Evolutionary conservation across 2,113 vertebrate species (phyloP), one percentile per base, ranked within the genome.

Genomic region (Muntiacus reevesi): DNA sequence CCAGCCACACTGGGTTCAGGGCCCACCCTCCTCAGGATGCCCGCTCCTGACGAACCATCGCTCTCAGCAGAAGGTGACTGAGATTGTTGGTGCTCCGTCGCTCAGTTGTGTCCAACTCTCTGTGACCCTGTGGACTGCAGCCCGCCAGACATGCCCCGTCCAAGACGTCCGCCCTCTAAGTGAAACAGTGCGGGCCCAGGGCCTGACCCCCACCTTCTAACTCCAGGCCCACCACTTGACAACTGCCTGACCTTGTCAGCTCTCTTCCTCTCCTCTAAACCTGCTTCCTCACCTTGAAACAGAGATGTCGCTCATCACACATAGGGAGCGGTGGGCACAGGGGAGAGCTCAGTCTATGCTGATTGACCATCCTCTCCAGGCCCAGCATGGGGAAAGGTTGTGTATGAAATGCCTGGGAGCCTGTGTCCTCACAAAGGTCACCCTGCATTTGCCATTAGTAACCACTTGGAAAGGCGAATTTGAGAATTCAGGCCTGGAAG

Each of bases 11-110:
- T 71, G 55, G n/a, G 84, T 33, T 23, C 74, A 52, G 9, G 57
- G 16, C 16, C 4, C 2, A 3, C 19, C n/a, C 2, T 36, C 11
- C 30, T 52, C 7, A 43, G 33, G 23, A 21, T 33, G 14, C 6
- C 12, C 7, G 0, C 6, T 55, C 74, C 55, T 55, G 78, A 83
- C 3, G 13, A 86, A 57, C 27, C 2, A 2, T 9, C 0, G 2
- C 3, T 92, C 11, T 64, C 14, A 74, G 28, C 15, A 45, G 64
- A 16, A 90, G 36, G 50, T 25, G 36, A 17, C 25, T 0, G 0
- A 89, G 11, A 62, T 5, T 40, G 19, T 23, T 40, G n/a, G 12
- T 1, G 2, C 19, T 74, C n/a, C 1, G 0, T 40, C n/a, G 1
- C n/a, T 74, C 19, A 2, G n/a, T 40, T 2, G 5, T 40, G 67